These are phyloP conservation scores for Pachyramphus minor DNA, from an alignment of 2,113 vertebrate species.

Conservation along the genomic window DNA sequence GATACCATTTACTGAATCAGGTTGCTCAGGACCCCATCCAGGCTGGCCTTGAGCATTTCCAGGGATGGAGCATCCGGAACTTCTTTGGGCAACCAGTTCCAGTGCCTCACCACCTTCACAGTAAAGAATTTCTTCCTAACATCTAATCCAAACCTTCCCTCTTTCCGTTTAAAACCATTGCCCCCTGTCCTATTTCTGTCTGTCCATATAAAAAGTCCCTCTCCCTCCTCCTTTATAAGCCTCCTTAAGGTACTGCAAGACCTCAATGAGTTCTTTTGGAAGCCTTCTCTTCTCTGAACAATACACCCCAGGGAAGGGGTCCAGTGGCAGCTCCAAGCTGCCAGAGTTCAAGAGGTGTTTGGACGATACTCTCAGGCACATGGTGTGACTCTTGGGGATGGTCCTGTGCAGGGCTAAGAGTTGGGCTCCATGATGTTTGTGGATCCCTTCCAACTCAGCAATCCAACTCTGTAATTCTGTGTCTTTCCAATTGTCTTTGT, in stretches of 20 bases:
- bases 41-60: neutral
- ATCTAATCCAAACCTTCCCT: neutral
- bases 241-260: neutral
- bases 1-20: neutral
- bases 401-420: neutral
- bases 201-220: neutral
- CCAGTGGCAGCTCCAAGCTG: neutral
- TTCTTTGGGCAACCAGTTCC: neutral
- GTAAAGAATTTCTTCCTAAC: neutral
- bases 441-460: neutral
- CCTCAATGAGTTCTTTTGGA: neutral
- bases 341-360: neutral
- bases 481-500: neutral
- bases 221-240: neutral
- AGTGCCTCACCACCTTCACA: neutral
- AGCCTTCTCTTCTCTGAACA: neutral
- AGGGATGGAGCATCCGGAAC: neutral
- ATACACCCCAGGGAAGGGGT: neutral
- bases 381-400: neutral
- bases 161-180: neutral
- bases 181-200: accelerated
- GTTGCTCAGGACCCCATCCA: neutral
- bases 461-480: neutral
- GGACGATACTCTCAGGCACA: neutral
- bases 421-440: neutral